These are phyloP conservation scores for Empidonax alnorum DNA, from an alignment of 2,113 vertebrate genomes.

Conservation along the genomic window DNA sequence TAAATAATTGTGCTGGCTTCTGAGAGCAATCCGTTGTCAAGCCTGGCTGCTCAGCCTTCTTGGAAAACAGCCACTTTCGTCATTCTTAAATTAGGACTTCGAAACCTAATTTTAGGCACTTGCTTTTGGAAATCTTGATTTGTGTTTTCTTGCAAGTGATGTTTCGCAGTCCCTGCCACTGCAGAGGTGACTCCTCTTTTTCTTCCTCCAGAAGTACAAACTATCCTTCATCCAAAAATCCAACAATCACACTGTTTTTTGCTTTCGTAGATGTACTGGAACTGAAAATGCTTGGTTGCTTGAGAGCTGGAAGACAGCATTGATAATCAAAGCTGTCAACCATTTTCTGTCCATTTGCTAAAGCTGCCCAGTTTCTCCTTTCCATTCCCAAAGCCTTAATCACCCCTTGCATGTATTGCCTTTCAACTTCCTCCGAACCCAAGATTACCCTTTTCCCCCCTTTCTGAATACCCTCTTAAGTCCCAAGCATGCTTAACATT, in stretches of 20 bases:
- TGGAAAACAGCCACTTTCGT: slow-evolving; percentile 40
- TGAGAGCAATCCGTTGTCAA: neutral
- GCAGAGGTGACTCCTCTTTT: neutral
- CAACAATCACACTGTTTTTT: neutral
- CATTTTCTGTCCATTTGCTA: neutral
- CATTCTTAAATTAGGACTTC: neutral
- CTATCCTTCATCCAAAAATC: neutral
- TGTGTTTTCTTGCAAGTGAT: neutral
- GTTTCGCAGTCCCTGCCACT: neutral
- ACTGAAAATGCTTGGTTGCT: neutral
- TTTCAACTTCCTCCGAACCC: neutral
- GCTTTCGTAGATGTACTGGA: neutral
- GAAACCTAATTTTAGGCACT: slow-evolving; percentile 26
- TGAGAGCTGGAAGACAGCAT: neutral
- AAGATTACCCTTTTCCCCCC: neutral
- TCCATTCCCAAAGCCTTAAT: neutral
- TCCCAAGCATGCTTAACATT: neutral
- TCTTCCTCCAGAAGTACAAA: neutral
- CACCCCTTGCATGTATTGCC: neutral
- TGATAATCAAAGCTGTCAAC: neutral
- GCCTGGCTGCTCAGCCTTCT: neutral
- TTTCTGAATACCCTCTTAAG: neutral
- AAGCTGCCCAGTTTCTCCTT: neutral
- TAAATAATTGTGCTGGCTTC: slow-evolving; percentile 13
- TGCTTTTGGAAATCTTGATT: slow-evolving; percentile 22